Base-by-base conservation (phyloP, 92 coral and sea anemone species). In the Scolanthus callimorphus region DNA sequence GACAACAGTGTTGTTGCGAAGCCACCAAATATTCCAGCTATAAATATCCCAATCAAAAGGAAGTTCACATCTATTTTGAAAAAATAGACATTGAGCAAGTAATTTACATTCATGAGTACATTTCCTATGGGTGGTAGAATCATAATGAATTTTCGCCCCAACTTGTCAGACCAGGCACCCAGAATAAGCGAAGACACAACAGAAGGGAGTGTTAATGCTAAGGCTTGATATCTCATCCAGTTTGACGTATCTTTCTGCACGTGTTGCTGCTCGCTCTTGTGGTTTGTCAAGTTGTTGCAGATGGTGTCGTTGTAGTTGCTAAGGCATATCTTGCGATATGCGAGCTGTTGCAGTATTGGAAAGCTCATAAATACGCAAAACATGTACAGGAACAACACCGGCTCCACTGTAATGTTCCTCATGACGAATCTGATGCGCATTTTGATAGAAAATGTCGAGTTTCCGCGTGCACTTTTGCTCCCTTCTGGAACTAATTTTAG, bases 151-250 rank as follows among this genome's bases (percentile, higher is more conserved):
- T 85, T 85, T 26, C 97, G 79, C 3, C 97, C 97, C 34, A 88
- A 90, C 63, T 61, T 62, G 61, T 91, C 97, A 28, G 97, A 91
- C 97, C 96, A 91, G 2, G 97, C 87, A 13, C 97, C 97, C 34
- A 72, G 59, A 17, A 84, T 71, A 49, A 91, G 78, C 11, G 92
- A 83, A 0, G 89, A 65, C 3, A 44, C 71, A 17, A 91, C 58
- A 28, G 97, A 91, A 15, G 97, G 96, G 44, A 91, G 20, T 1
- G 74, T 50, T 22, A 70, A 29, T 15, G 82, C 73, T 23, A 88
- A 53, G 0, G 98, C 61, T 48, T 91, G 91, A 39, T 91, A 80
- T 19, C 80, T 27, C 45, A 91, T 88, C 97, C 97, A 91, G 31
- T 77, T 39, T 25, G 97, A 91, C 29, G 96, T 91, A 20, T 49